Evolutionary conservation across 2,113 vertebrate genomes (phyloP).

Genomic region (Archilochus colubris): DNA sequence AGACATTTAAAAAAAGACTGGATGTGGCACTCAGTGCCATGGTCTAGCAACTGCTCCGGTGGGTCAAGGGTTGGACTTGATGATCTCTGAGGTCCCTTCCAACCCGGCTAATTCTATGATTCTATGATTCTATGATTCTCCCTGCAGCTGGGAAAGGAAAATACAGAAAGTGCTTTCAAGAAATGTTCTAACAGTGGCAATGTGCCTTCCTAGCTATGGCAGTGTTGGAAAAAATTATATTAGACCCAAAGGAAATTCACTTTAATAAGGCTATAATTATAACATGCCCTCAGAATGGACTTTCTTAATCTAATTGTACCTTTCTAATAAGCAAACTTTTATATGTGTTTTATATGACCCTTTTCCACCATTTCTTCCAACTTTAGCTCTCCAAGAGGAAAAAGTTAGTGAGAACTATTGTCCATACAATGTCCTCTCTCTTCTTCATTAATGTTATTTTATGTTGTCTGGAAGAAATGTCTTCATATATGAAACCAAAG

Average conservation of each 20-base stretch:
- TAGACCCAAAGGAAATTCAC: not conserved
- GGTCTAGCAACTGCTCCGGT: no score
- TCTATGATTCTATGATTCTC: no score
- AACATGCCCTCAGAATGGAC: not conserved
- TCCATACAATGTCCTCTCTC: not conserved
- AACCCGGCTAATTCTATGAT: no score
- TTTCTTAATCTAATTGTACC: not conserved
- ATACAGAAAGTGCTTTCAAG: not conserved
- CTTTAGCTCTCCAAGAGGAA: not conserved
- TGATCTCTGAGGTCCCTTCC: no score
- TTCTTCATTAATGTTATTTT: not conserved
- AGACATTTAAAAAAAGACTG: no score
- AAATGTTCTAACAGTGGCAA: not conserved
- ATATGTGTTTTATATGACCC: accelerated
- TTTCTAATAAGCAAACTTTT: not conserved
- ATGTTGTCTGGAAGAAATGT: not conserved
- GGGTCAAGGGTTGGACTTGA: no score
- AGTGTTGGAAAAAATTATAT: not conserved
- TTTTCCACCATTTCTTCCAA: not conserved
- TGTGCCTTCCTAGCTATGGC: not conserved
- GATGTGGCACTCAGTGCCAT: no score
- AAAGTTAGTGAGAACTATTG: not conserved
- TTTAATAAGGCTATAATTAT: not conserved
- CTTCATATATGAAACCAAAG: not conserved
- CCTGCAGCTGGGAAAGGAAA: not conserved